Percentiles rank a stretch among this genome's conserved stretches.
Conservation (phyloP, 2,797 vertebrate species). For the Morus bassanus region DNA sequence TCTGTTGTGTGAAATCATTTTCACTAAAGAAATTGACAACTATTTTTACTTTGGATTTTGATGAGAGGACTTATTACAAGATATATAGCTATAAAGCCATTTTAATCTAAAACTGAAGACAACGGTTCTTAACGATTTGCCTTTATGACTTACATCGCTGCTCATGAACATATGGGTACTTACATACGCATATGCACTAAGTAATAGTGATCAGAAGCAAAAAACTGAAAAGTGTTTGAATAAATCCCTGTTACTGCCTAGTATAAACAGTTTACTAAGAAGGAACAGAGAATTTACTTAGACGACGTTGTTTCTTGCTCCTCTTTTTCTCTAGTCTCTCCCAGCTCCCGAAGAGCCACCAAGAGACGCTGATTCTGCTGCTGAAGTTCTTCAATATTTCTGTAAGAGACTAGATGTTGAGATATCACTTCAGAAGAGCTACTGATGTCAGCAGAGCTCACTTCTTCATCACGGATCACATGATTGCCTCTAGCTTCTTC, state of each 20-base stretch:
- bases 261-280: neutral
- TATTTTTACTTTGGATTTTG: neutral
- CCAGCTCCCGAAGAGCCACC: constrained; percentile 88
- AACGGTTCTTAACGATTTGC: neutral
- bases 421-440: constrained; percentile 96
- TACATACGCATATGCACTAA: neutral
- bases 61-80: neutral
- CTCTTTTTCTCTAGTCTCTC: constrained; percentile 88
- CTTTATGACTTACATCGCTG: neutral
- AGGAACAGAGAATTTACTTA: constrained; percentile 73
- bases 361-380: constrained; percentile 95
- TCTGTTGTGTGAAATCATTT: neutral
- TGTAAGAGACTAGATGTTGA: constrained; percentile 93
- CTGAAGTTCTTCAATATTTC: constrained; percentile 94
- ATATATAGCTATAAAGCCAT: neutral
- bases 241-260: neutral
- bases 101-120: neutral
- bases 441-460: constrained; percentile 89
- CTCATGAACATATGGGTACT: neutral
- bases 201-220: neutral
- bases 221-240: neutral
- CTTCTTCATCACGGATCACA: constrained; percentile 86
- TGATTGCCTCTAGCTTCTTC: constrained; percentile 97
- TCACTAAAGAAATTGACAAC: neutral
- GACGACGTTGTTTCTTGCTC: constrained; percentile 85